These are phyloP conservation scores for Porites divaricata DNA, from an alignment of 92 coral and sea anemone genomes.

Conservation along the genomic window DNA sequence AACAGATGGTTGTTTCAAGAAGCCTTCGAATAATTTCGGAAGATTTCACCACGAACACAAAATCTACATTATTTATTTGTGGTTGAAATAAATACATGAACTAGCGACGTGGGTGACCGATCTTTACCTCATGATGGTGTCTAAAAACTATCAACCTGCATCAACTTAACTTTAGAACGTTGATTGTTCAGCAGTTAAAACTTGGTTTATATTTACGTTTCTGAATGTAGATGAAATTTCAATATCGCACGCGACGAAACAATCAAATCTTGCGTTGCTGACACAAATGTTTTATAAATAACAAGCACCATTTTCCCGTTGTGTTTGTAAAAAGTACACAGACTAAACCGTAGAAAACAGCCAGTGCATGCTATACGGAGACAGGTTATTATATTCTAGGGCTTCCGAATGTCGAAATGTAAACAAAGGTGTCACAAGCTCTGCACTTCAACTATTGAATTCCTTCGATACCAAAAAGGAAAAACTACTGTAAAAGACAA, in stretches of 20 bases:
- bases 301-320: not conserved
- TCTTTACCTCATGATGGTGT: not conserved
- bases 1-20: not conserved
- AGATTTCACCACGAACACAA: not conserved
- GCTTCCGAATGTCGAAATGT: constrained; percentile 26
- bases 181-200: not conserved
- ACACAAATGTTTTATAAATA: not conserved
- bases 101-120: not conserved
- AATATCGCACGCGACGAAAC: not conserved
- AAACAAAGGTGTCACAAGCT: constrained; percentile 31
- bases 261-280: constrained; percentile 5
- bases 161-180: not conserved
- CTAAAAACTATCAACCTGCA: not conserved
- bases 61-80: not conserved
- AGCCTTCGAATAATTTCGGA: not conserved
- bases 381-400: constrained; percentile 6
- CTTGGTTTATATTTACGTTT: constrained; percentile 7
- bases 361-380: not conserved
- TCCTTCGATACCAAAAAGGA: constrained; percentile 46
- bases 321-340: not conserved
- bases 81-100: not conserved
- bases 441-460: constrained; percentile 32
- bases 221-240: not conserved
- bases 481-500: not conserved
- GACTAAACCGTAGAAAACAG: not conserved